Conservation (phyloP, 92 coral and sea anemone genomes). For the Palythoa heliodiscus region DNA sequence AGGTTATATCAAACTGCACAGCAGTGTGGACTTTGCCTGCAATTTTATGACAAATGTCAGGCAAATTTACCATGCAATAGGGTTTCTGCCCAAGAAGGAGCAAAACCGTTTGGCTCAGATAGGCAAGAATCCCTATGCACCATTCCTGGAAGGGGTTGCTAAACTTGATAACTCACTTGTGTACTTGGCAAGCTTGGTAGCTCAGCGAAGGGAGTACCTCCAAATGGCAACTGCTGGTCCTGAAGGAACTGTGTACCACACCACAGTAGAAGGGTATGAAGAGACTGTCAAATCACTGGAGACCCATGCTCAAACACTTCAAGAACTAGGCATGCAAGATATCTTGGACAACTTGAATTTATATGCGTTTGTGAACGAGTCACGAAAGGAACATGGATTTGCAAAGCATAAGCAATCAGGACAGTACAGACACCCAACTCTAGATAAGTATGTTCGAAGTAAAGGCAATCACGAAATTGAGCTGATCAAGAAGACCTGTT, state of each 20-base stretch:
- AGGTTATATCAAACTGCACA: slow-evolving; percentile 62
- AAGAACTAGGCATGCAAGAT: slow-evolving; percentile 32
- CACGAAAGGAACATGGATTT: slow-evolving; percentile 81
- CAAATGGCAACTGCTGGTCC: slow-evolving; percentile 51
- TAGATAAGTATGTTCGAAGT: slow-evolving; percentile 55
- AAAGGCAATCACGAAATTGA: slow-evolving; percentile 72
- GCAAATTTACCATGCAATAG: slow-evolving; percentile 61
- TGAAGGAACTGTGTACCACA: slow-evolving; percentile 63
- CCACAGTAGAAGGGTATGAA: slow-evolving; percentile 45
- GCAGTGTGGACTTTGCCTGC: slow-evolving; percentile 51
- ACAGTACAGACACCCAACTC: slow-evolving; percentile 74
- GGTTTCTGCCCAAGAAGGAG: slow-evolving; percentile 62
- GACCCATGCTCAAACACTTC: slow-evolving; percentile 41
- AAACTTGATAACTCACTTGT: neutral
- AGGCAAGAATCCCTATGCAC: neutral
- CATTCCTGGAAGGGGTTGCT: slow-evolving; percentile 3
- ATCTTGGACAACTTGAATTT: slow-evolving; percentile 39
- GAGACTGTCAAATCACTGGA: slow-evolving; percentile 55
- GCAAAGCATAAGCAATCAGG: slow-evolving; percentile 76
- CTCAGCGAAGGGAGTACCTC: slow-evolving; percentile 30
- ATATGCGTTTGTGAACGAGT: slow-evolving; percentile 73
- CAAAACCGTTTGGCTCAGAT: slow-evolving; percentile 42
- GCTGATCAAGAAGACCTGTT: slow-evolving; percentile 64
- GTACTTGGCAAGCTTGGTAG: slow-evolving; percentile 21
- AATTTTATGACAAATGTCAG: slow-evolving; percentile 57